Base-by-base conservation (phyloP, 2,888 invertebrate genomes). In the Agriotes lineatus region DNA sequence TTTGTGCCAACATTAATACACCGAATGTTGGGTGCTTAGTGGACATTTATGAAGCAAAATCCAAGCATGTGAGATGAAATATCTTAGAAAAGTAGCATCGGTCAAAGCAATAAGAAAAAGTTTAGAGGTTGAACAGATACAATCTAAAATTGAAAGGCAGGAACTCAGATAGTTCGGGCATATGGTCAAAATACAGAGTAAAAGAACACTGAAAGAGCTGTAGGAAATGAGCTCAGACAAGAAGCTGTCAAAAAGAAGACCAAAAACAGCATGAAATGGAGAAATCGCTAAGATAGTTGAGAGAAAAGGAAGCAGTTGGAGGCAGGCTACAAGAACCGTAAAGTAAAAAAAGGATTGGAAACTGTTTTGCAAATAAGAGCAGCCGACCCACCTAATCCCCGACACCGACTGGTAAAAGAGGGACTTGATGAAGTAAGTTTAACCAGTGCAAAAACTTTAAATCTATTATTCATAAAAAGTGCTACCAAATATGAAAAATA, bases 11-110 rank as follows among this genome's bases (percentile, higher is more conserved):
- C 10, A 19, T 35, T 56, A n/a, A 14, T 56, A 1, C 18, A 56
- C 22, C 2, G 57, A 57, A 57, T 12, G 37, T 1, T 57, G 57
- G 57, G 37, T 37, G 6, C 18, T 57, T 14, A 14, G 16, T 16
- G n/a, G n/a, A 5, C 18, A 16, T 5, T n/a, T 37, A 20, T 14
- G 22, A 39, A 58, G 39, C 20, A 39, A 58, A 18, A 58, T 58
- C 1, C 58, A 58, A 39, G 39, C 35, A 14, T 58, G 58, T n/a
- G 39, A 57, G 16, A 57, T 57, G 37, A 12, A 33, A 12, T 57
- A 14, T n/a, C 14, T 57, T 19, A 16, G 58, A 10, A 35, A 30
- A 16, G 39, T 39, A 7, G 42, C 35, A 5, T 20, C 19, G 20
- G 14, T 58, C n/a, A 9, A 52, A 1, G 16, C 12, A 9, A 52